A percentile compares a stretch with the other conserved stretches of the same genome.
phyloP scores from a whole-genome alignment of 2,888 invertebrate species.

The Phortica okadai region DNA sequence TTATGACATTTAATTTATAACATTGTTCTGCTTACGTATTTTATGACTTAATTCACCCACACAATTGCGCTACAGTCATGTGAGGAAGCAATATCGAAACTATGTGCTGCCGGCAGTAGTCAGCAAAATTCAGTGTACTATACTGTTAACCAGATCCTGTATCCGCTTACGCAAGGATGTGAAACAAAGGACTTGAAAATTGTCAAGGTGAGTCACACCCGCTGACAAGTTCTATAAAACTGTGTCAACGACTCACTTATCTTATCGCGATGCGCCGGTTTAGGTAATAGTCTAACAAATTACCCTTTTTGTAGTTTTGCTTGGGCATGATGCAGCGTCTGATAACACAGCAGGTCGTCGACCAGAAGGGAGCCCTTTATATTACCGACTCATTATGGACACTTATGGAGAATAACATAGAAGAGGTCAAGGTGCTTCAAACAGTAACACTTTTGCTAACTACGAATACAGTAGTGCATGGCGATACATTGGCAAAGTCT shows the following conservation, averaged over 20 bases:
- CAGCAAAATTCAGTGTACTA: conserved; percentile 90
- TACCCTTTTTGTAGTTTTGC: conserved; percentile 83
- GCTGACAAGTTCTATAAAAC: neutral
- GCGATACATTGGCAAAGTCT: conserved; percentile 95
- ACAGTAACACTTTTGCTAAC: conserved; percentile 96
- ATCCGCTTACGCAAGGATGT: conserved; percentile 97
- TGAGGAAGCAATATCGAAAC: conserved; percentile 94
- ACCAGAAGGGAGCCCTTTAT: conserved; percentile 93
- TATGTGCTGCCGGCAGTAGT: conserved; percentile 86
- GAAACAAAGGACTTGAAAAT: conserved; percentile 98
- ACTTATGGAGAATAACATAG: conserved; percentile 94
- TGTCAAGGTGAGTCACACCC: conserved; percentile 83
- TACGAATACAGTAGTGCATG: conserved; percentile 96
- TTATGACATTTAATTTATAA: conserved; percentile 51
- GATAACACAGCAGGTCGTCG: conserved; percentile 92
- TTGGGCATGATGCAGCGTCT: conserved; percentile 95
- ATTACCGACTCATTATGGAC: conserved; percentile 96
- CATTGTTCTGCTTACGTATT: conserved; percentile 25
- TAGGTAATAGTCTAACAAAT: neutral
- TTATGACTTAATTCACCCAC: neutral
- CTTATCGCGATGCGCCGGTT: conserved; percentile 4
- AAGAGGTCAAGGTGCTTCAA: conserved; percentile 97
- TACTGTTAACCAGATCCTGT: conserved; percentile 94
- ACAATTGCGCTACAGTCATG: conserved; percentile 84
- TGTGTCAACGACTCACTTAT: neutral